phyloP scores from a whole-genome alignment of 2,797 vertebrate genomes.

The Cossypha heuglini region DNA sequence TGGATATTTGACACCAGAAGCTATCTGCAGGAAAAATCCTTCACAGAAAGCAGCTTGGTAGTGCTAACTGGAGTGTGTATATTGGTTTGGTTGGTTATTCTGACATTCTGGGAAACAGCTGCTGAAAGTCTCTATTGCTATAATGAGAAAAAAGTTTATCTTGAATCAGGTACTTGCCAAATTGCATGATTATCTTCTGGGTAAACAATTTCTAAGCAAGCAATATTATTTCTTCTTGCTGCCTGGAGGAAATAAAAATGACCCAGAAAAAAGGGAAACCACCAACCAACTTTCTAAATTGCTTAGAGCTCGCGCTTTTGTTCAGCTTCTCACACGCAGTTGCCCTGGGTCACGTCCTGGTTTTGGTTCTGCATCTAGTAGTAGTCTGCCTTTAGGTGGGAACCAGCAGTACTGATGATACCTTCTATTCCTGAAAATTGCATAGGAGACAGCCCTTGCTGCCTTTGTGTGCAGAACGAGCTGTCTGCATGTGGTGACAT shows the following conservation, averaged over 20 bases:
- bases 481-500: neutral
- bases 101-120: neutral
- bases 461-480: neutral
- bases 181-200: neutral
- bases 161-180: neutral
- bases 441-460: neutral
- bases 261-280: neutral
- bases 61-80: neutral
- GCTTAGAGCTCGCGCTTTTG: neutral
- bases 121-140: neutral
- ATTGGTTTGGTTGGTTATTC: neutral
- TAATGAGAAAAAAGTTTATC: neutral
- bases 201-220: neutral
- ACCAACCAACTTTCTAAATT: neutral
- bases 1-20: neutral
- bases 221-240: constrained; percentile 2
- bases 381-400: neutral
- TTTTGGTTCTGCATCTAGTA: neutral
- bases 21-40: neutral
- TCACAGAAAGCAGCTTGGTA: neutral
- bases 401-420: neutral
- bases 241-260: neutral
- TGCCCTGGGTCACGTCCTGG: neutral
- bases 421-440: neutral
- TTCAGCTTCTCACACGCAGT: neutral